Conservation (phyloP, 2,113 vertebrate genomes). For the Scartelaos histophorus region DNA sequence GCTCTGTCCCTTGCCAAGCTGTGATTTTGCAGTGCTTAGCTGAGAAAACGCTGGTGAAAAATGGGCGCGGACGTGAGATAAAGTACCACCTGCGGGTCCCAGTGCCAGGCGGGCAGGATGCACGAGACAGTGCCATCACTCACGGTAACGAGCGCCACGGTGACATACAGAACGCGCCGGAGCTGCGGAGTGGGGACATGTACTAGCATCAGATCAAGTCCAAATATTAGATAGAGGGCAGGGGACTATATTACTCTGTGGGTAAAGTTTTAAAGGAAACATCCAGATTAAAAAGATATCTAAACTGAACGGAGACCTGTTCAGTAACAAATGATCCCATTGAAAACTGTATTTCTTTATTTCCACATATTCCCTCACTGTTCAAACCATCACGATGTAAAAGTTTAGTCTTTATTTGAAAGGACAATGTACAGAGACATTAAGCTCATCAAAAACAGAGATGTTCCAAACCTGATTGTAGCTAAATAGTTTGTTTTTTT, state of each 20-base stretch:
- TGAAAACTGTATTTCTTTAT: too few species aligned
- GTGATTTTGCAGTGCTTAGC: slow-evolving; percentile 57
- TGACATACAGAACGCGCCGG: slow-evolving; percentile 49
- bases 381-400: too few species aligned
- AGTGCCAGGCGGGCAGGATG: slow-evolving; percentile 79
- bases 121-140: slow-evolving; percentile 79
- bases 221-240: not conserved
- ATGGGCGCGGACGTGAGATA: slow-evolving; percentile 71
- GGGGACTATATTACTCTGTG: not conserved
- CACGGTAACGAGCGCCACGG: slow-evolving; percentile 78
- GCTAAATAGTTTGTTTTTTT: too few species aligned
- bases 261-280: slow-evolving; percentile 66
- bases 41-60: slow-evolving; percentile 56
- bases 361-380: too few species aligned
- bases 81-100: slow-evolving; percentile 78
- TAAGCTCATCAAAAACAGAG: too few species aligned
- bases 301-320: too few species aligned
- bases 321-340: too few species aligned
- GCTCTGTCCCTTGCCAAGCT: slow-evolving; percentile 39
- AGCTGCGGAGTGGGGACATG: not conserved
- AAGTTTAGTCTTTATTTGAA: too few species aligned
- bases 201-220: not conserved
- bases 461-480: too few species aligned
- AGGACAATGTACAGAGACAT: too few species aligned
- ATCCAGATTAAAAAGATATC: slow-evolving; percentile 10